A percentile compares a stretch with the other conserved stretches of the same genome.
These are phyloP conservation scores for Mycetomoellerius zeteki DNA, from an alignment of 1,140 invertebrate species.

Conservation along the genomic window DNA sequence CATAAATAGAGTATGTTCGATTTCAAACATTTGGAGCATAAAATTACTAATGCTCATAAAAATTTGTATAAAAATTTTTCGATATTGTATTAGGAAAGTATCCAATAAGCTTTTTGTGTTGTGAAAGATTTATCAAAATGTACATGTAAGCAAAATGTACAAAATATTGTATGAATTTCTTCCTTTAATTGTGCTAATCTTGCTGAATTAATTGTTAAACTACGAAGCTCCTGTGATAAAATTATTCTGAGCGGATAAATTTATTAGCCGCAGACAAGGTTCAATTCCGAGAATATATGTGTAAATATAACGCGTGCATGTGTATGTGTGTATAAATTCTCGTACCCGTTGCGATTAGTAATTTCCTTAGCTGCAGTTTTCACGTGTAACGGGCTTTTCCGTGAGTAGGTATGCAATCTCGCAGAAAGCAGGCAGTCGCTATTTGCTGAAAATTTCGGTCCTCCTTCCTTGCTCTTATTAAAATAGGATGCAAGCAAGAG, in stretches of 20 bases:
- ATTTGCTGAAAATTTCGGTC: conserved; percentile 61
- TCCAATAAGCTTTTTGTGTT: background rate
- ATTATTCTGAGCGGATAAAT: conserved; percentile 12
- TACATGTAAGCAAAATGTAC: background rate
- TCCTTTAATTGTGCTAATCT: too few species aligned
- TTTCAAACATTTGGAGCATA: background rate
- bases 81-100: background rate
- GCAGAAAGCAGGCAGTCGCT: conserved; percentile 55
- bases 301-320: background rate
- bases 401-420: conserved; percentile 60
- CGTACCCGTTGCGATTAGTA: conserved; percentile 52
- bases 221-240: background rate
- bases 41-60: background rate
- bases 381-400: conserved; percentile 40
- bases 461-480: conserved; percentile 46
- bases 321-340: conserved; percentile 8
- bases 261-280: conserved; percentile 8
- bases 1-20: conserved; percentile 28
- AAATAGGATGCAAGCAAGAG: conserved; percentile 59
- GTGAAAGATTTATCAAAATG: background rate
- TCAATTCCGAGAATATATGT: conserved; percentile 5
- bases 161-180: background rate
- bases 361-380: conserved; percentile 63
- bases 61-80: conserved; percentile 6
- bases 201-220: conserved; percentile 8